Evolutionary conservation across 2,888 invertebrate genomes (phyloP).

Genomic region (Anoplius nigerrimus): DNA sequence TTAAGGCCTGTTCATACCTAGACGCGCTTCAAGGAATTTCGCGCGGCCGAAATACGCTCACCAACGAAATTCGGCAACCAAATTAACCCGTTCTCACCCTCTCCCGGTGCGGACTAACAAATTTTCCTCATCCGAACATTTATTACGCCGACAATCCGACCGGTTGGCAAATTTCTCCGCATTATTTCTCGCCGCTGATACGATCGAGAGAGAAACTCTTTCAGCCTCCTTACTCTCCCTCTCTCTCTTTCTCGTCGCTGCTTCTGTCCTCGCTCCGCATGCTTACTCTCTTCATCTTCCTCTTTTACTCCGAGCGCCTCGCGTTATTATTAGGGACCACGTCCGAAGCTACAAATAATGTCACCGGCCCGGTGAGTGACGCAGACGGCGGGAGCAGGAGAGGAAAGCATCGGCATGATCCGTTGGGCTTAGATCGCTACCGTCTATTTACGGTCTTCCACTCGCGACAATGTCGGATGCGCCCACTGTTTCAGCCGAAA

Average conservation of each 20-base stretch:
- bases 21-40: too few species aligned
- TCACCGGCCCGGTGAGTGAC: constrained; percentile 48
- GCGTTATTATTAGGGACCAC: constrained; percentile 58
- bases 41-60: too few species aligned
- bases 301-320: constrained; percentile 12
- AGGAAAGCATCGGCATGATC: constrained; percentile 43
- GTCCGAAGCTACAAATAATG: constrained; percentile 59
- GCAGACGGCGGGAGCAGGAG: constrained; percentile 23
- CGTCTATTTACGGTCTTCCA: constrained; percentile 46
- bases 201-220: neutral
- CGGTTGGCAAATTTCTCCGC: too few species aligned
- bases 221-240: neutral
- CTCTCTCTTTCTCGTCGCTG: neutral
- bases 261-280: neutral
- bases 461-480: constrained; percentile 28
- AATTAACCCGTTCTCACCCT: too few species aligned
- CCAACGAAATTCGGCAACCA: too few species aligned
- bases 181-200: too few species aligned
- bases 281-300: neutral
- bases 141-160: too few species aligned
- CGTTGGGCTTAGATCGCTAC: constrained; percentile 29
- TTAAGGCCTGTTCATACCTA: constrained; percentile 1
- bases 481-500: constrained; percentile 11
- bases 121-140: too few species aligned
- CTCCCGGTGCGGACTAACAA: too few species aligned